Evolutionary conservation across 2,113 vertebrate genomes (phyloP).

Genomic region (Rhagologus leucostigma): DNA sequence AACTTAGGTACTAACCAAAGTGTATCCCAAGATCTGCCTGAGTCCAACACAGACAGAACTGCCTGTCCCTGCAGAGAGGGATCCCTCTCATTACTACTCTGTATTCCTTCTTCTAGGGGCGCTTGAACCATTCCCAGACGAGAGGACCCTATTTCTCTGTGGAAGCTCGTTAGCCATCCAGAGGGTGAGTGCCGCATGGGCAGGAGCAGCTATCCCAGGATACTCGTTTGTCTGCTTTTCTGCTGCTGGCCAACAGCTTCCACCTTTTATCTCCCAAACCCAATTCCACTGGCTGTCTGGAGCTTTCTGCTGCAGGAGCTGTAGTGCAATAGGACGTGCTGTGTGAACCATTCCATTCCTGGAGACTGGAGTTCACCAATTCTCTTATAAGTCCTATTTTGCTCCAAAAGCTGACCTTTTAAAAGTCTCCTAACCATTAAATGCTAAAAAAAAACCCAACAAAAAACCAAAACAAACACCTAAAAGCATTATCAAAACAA

Average conservation of each 20-base stretch:
- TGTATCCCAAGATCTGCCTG: rapidly evolving
- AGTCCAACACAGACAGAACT: background rate
- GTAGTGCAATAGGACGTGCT: background rate
- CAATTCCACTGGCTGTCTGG: background rate
- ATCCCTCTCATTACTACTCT: background rate
- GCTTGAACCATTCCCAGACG: background rate
- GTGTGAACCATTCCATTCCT: background rate
- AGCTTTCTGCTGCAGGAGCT: background rate
- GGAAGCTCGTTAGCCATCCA: background rate
- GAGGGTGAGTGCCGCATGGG: background rate
- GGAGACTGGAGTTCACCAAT: background rate
- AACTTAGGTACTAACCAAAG: background rate
- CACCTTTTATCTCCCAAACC: background rate
- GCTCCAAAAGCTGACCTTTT: background rate
- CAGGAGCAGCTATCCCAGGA: background rate
- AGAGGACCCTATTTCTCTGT: background rate
- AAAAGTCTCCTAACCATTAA: background rate
- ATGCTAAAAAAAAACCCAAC: background rate
- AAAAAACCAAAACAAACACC: background rate
- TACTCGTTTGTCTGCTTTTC: background rate
- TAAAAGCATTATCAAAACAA: background rate
- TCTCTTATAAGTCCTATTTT: background rate
- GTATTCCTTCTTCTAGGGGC: background rate
- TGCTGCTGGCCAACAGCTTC: background rate
- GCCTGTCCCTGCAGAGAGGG: background rate